phyloP scores from a whole-genome alignment of 2,797 vertebrate species.

The Rhinoraja longicauda region DNA sequence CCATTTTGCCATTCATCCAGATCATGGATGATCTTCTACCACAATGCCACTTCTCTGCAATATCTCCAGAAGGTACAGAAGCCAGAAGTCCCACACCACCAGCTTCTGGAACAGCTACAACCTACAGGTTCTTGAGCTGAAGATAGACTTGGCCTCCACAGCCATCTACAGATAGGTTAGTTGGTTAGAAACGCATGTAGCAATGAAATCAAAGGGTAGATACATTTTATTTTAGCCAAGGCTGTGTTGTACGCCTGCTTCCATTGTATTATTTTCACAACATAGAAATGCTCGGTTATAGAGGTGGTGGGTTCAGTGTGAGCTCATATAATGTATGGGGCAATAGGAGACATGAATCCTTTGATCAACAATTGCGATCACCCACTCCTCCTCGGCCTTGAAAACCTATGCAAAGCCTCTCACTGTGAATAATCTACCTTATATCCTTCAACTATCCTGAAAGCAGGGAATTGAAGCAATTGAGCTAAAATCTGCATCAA shows the following conservation, averaged over 20 bases:
- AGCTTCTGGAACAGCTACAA: too few species aligned
- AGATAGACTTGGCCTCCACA: too few species aligned
- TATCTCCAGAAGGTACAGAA: too few species aligned
- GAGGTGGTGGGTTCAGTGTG: not conserved
- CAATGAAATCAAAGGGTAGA: not conserved
- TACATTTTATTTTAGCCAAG: not conserved
- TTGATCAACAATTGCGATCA: not conserved
- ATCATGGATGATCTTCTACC: too few species aligned
- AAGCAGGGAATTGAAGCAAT: not conserved
- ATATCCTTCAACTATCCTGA: not conserved
- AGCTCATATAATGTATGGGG: too few species aligned
- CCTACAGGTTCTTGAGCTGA: too few species aligned
- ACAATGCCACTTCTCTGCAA: too few species aligned
- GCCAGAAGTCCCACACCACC: too few species aligned
- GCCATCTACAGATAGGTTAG: not conserved
- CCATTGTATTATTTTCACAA: constrained; percentile 8
- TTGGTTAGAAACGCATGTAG: not conserved
- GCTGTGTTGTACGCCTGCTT: not conserved
- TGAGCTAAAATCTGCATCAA: not conserved
- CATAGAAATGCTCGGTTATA: not conserved
- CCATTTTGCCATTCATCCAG: too few species aligned
- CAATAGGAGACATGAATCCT: not conserved
- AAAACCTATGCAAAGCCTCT: not conserved
- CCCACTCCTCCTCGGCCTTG: not conserved
- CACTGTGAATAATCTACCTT: not conserved